Evolutionary conservation across 2,113 vertebrate species (phyloP), one percentile per base, ranked within the genome.

Genomic region (Phalacrocorax brasilianus): DNA sequence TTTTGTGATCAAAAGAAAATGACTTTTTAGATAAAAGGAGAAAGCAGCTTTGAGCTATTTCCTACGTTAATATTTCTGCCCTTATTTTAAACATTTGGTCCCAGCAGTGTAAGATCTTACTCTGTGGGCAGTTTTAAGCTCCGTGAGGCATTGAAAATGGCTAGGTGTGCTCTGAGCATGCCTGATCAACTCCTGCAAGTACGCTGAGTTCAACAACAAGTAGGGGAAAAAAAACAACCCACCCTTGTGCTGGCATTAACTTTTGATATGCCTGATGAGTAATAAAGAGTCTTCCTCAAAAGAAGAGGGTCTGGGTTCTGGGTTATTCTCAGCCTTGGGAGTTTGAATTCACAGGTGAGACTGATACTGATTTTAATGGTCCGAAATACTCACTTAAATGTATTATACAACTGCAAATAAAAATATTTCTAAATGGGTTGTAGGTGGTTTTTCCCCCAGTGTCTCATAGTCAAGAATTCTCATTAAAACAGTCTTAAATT

Each of bases 1-100:
- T 89, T 89, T 63, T 85, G 35, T 75, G 50, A 91, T 71, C 47
- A 74, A 91, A 88, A 87, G 49, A 85, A 97, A 95, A 79, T 3
- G 72, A 42, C 32, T 30, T 78, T 76, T 78, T 65, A 75, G 84
- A 91, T 77, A 71, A 91, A 93, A 90, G n/a, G 35, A 83, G 45
- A 40, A 91, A 86, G 75, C 61, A 91, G 55, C 50, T 85, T 92
- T 79, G 67, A 89, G 66, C 56, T 72, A 35, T 78, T 83, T 92
- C 38, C n/a, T 47, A 83, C 68, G 52, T 73, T 89, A 81, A 4
- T 72, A 73, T 94, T 93, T 94, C 72, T 91, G n/a, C 35, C 50
- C 44, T 62, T 93, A 76, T 62, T 94, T 93, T 66, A 79, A 89
- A 70, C 5, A 28, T 76, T 89, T 91, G 45, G 55, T 79, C 49